Base-by-base conservation (phyloP, 2,113 vertebrate species). In the Dicerorhinus sumatrensis region DNA sequence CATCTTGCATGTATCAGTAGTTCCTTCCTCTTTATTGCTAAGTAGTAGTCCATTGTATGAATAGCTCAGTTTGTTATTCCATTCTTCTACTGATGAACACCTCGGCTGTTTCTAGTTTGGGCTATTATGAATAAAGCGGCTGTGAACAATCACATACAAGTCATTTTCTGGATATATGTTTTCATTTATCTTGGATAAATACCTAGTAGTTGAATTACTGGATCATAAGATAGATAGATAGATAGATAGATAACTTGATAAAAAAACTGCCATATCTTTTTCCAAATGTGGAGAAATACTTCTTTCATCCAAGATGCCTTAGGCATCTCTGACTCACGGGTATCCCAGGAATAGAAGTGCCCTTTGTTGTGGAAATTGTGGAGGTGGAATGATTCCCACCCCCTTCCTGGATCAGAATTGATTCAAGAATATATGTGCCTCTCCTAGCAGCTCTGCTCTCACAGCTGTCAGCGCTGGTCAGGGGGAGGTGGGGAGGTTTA, bases 401-500 rank as follows among this genome's bases (percentile, higher is more conserved):
- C 88, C 48, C 89, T 97, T 94, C 70, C 77, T 89, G 81, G 39
- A 96, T 76, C 80, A 81, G 91, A 97, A 88, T 88, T 94, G 91
- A 97, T 94, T 87, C 33, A 94, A 96, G 51, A 98, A 86, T 3
- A 0, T 69, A 46, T 88, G 95, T 97, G 51, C 33, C 67, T 97
- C 93, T 93, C 69, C 46, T 31, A 94, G 79, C 69, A 81, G 87
- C 85, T 89, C 97, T 77, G 84, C 1, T 91, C 93, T 98, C 96
- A 97, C 96, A 98, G 97, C 98, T 99, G 98, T 98, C 97, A 70
- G 86, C 94, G 77, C 91, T 95, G 96, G 94, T 97, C 95, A 98
- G 60, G 91, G 95, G 84, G 91, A 98, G 97, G 87, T 70, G 25
- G 83, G 80, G 87, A 97, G 93, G 51, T 97, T 98, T 98, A 98